A percentile compares a stretch with the other conserved stretches of the same genome.
phyloP scores from a whole-genome alignment of 2,797 vertebrate genomes.

The Acropternis orthonyx region DNA sequence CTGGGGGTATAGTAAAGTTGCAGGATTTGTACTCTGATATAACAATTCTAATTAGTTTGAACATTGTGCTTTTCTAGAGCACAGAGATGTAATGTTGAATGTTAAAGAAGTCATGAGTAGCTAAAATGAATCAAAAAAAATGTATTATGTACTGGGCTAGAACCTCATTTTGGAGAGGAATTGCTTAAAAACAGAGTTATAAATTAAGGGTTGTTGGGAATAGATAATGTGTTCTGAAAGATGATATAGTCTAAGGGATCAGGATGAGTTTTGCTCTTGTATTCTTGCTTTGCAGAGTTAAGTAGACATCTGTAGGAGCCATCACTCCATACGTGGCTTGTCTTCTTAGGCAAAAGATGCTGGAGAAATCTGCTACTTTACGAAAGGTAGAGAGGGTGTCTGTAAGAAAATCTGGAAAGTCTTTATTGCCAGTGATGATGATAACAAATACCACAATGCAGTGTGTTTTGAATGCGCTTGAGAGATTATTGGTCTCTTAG shows the following conservation, averaged over 20 bases:
- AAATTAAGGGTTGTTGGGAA: neutral
- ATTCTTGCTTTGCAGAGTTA: neutral
- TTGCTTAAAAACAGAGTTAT: neutral
- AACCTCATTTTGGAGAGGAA: neutral
- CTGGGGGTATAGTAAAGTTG: neutral
- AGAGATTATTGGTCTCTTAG: neutral
- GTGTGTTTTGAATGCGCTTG: neutral
- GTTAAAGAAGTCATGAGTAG: neutral
- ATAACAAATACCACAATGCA: neutral
- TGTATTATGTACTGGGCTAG: neutral
- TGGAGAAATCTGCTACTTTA: neutral
- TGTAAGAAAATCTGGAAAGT: neutral
- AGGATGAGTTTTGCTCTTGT: neutral
- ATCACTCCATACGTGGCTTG: neutral
- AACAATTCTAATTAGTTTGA: neutral
- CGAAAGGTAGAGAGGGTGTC: neutral
- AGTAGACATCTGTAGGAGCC: neutral
- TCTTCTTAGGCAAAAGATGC: neutral
- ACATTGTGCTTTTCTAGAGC: neutral
- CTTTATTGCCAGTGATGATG: neutral
- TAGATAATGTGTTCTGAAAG: neutral
- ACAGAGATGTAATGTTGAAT: neutral
- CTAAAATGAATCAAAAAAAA: neutral
- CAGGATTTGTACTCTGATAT: neutral
- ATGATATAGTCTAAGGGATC: neutral